Evolutionary conservation across 1,140 invertebrate species (phyloP).

Genomic region (Trichonephila inaurata): DNA sequence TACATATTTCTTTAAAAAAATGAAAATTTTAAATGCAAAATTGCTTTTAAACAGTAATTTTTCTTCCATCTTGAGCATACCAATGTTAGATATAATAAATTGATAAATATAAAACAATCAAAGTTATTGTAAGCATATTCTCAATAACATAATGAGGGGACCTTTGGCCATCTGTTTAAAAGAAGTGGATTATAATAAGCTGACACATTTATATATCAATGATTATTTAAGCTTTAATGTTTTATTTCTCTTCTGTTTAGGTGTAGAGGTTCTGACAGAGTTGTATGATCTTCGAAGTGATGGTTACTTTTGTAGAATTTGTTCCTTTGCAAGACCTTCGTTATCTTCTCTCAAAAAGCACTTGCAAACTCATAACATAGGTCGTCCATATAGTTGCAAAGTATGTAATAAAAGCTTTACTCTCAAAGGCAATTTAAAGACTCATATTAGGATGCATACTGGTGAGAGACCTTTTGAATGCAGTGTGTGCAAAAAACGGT

Average conservation of each 20-base stretch:
- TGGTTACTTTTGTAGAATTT: slow-evolving; percentile 37
- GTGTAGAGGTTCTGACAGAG: neutral
- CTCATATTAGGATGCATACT: slow-evolving; percentile 91
- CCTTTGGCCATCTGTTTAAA: too few relatives aligned
- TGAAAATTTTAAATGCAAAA: too few relatives aligned
- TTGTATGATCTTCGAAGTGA: neutral
- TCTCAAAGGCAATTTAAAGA: slow-evolving; percentile 88
- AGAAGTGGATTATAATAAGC: neutral
- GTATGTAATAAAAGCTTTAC: slow-evolving; percentile 88
- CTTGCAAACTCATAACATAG: slow-evolving; percentile 1
- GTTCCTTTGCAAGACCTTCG: slow-evolving; percentile 41
- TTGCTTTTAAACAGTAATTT: too few relatives aligned
- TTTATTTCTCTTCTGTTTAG: neutral
- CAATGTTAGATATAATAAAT: too few relatives aligned
- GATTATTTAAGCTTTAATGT: neutral
- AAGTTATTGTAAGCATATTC: too few relatives aligned
- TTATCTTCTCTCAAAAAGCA: slow-evolving; percentile 39
- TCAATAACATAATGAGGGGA: too few relatives aligned
- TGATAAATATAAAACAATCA: too few relatives aligned
- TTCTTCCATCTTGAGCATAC: too few relatives aligned
- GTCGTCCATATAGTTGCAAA: slow-evolving; percentile 79
- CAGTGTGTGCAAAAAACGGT: slow-evolving; percentile 86
- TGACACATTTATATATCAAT: neutral
- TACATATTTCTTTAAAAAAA: too few relatives aligned
- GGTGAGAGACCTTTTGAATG: slow-evolving; percentile 91